phyloP scores from a whole-genome alignment of 2,888 invertebrate species.

The Polyommatus icarus region DNA sequence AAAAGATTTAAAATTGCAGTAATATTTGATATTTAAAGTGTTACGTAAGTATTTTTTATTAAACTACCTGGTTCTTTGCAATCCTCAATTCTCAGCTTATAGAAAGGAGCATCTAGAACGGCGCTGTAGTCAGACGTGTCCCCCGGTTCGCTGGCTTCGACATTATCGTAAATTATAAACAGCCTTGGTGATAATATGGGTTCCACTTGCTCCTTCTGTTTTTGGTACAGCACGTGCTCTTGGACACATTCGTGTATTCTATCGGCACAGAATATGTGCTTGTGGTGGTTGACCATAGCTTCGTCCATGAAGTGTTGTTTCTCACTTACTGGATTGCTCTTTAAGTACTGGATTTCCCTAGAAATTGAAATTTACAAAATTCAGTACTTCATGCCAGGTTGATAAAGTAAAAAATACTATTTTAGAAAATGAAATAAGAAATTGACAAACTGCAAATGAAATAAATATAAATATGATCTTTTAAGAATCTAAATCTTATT shows the following conservation, averaged over 20 bases:
- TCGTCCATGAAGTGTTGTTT: slow-evolving; percentile 75
- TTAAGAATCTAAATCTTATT: neutral
- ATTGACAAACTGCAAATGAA: neutral
- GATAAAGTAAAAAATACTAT: neutral
- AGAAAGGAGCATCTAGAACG: slow-evolving; percentile 81
- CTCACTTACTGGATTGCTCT: slow-evolving; percentile 70
- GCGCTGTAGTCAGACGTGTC: slow-evolving; percentile 82
- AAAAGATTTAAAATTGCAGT: neutral
- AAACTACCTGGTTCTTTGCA: slow-evolving; percentile 68
- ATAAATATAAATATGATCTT: neutral
- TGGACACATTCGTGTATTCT: slow-evolving; percentile 85
- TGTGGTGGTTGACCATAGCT: slow-evolving; percentile 79
- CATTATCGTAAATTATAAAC: slow-evolving; percentile 86
- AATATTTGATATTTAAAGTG: neutral
- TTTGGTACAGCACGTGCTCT: slow-evolving; percentile 80
- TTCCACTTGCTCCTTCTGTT: slow-evolving; percentile 61
- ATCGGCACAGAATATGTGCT: slow-evolving; percentile 84
- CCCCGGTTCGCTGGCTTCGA: slow-evolving; percentile 84
- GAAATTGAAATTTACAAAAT: slow-evolving; percentile 30
- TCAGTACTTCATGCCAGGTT: neutral
- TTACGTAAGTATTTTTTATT: neutral
- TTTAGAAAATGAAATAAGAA: neutral
- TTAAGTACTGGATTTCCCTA: slow-evolving; percentile 79
- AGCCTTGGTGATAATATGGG: slow-evolving; percentile 83
- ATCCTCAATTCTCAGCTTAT: slow-evolving; percentile 82